A percentile compares a stretch with the other conserved stretches of the same genome.
phyloP scores from a whole-genome alignment of 2,113 vertebrate genomes.

The Phyllostomus discolor region DNA sequence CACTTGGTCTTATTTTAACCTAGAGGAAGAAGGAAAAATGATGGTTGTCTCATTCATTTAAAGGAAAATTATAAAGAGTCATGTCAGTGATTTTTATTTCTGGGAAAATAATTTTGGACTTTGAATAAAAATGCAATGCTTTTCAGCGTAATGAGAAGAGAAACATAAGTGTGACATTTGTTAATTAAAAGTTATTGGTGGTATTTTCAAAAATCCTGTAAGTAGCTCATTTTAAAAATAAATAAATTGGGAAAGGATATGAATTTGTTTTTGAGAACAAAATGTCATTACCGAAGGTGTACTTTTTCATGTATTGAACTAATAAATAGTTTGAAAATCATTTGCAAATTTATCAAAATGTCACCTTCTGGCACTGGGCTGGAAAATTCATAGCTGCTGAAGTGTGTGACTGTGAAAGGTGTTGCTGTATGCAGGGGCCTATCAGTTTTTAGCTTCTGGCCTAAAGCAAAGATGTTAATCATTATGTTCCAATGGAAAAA shows the following conservation, averaged over 20 bases:
- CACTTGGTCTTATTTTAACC: not conserved
- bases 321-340: constrained; percentile 77
- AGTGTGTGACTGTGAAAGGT: constrained; percentile 79
- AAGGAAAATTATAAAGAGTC: not conserved
- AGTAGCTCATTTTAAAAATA: constrained; percentile 66
- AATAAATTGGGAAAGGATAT: constrained; percentile 29
- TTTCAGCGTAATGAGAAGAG: not conserved
- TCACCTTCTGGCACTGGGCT: constrained; percentile 79
- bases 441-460: constrained; percentile 76
- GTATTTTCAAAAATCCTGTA: constrained; percentile 18
- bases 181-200: constrained; percentile 23
- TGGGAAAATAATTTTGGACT: not conserved
- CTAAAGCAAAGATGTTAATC: constrained; percentile 78
- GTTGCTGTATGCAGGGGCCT: constrained; percentile 63
- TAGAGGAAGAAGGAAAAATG: not conserved
- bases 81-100: not conserved
- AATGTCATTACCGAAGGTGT: constrained; percentile 58
- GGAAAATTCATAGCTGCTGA: constrained; percentile 80
- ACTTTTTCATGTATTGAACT: constrained; percentile 70
- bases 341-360: constrained; percentile 81
- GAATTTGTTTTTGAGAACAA: constrained; percentile 68
- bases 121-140: not conserved
- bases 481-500: constrained; percentile 78
- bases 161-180: not conserved
- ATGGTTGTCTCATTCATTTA: not conserved